phyloP scores from a whole-genome alignment of 2,888 invertebrate genomes.

The Vesta saturnalis region DNA sequence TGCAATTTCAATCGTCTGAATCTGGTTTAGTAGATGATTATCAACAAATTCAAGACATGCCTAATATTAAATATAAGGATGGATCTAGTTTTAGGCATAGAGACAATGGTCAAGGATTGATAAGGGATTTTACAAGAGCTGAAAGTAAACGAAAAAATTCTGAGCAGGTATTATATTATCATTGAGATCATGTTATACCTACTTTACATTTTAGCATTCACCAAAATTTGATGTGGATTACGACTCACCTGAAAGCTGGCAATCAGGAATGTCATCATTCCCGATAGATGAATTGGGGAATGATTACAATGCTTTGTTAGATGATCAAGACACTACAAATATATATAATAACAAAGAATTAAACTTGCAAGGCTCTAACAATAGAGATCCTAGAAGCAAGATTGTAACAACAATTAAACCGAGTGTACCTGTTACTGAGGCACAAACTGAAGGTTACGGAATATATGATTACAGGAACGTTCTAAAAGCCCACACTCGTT shows the following conservation, averaged over 20 bases:
- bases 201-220: slow-evolving; percentile 31
- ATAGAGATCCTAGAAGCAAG: slow-evolving; percentile 58
- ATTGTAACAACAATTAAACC: slow-evolving; percentile 44
- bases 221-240: slow-evolving; percentile 45
- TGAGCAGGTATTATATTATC: not conserved
- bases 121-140: slow-evolving; percentile 27
- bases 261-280: slow-evolving; percentile 27
- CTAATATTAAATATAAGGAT: slow-evolving; percentile 42
- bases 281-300: slow-evolving; percentile 44
- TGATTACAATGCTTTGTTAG: slow-evolving; percentile 39
- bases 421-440: slow-evolving; percentile 45
- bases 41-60: slow-evolving; percentile 23
- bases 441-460: slow-evolving; percentile 38
- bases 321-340: slow-evolving; percentile 46
- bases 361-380: slow-evolving; percentile 42
- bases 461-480: slow-evolving; percentile 58
- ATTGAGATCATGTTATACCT: not conserved
- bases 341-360: slow-evolving; percentile 50
- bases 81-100: slow-evolving; percentile 57
- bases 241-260: slow-evolving; percentile 41
- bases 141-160: slow-evolving; percentile 24
- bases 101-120: slow-evolving; percentile 37
- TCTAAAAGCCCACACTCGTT: slow-evolving; percentile 54
- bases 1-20: slow-evolving; percentile 26
- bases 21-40: slow-evolving; percentile 20